Conservation (phyloP, 64 coral and sea anemone species). For the Dendrophyllia cribrosa region DNA sequence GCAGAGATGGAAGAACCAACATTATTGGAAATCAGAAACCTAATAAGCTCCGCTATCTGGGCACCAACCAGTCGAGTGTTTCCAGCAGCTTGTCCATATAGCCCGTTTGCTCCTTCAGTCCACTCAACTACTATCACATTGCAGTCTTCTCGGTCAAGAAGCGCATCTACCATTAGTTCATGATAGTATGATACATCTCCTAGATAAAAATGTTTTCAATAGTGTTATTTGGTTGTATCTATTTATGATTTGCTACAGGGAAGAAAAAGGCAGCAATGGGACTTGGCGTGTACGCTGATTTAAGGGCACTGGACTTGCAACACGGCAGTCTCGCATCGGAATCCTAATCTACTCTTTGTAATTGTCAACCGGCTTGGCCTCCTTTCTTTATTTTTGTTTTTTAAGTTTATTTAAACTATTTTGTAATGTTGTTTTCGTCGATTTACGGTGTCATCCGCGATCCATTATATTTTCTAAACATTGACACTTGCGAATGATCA, state of each 20-base stretch:
- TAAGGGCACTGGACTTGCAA: too few species aligned
- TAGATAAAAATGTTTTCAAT: not conserved
- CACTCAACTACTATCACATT: conserved; percentile 80
- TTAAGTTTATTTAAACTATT: too few species aligned
- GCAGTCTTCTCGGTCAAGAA: conserved; percentile 30
- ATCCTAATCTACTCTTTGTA: too few species aligned
- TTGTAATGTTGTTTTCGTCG: too few species aligned
- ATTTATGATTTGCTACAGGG: not conserved
- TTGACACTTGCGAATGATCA: too few species aligned
- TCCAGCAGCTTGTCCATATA: conserved; percentile 28
- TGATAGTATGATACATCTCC: conserved; percentile 14
- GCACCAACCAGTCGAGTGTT: conserved; percentile 70
- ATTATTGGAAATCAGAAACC: not conserved
- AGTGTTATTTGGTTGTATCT: not conserved
- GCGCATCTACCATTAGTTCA: conserved; percentile 39
- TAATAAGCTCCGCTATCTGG: conserved; percentile 57
- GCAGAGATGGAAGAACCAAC: not conserved
- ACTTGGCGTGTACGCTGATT: too few species aligned
- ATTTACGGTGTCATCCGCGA: too few species aligned
- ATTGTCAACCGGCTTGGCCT: too few species aligned
- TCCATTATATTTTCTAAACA: too few species aligned
- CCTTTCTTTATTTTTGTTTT: too few species aligned
- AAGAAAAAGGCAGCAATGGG: not conserved
- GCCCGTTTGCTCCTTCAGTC: conserved; percentile 26
- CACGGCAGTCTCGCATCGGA: too few species aligned